Percentiles rank a stretch among this genome's conserved stretches.
Conservation (phyloP, 2,113 vertebrate species). For the Dunckerocampus dactyliophorus region DNA sequence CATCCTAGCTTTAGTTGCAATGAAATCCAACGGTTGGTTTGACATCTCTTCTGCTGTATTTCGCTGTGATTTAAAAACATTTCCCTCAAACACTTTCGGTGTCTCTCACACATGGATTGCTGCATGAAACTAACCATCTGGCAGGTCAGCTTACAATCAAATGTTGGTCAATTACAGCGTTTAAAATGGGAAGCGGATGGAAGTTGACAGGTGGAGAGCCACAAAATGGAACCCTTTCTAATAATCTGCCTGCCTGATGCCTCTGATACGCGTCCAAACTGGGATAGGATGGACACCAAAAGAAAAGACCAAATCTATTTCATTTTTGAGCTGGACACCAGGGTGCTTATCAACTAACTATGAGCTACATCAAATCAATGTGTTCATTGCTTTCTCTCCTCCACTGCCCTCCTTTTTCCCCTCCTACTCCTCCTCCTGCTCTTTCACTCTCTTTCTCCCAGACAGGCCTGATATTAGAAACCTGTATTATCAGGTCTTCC, state of each 20-base stretch:
- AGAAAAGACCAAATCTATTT: constrained; percentile 54
- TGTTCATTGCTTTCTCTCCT: constrained; percentile 54
- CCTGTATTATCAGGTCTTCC: constrained; percentile 72
- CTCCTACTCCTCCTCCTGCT: not conserved
- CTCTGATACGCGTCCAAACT: constrained; percentile 56
- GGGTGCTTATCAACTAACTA: constrained; percentile 68
- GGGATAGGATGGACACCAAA: constrained; percentile 48
- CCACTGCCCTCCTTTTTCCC: constrained; percentile 5
- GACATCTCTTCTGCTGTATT: no score
- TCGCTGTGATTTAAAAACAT: no score
- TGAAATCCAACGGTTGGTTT: no score
- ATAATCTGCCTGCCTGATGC: constrained; percentile 39
- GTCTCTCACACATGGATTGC: not conserved
- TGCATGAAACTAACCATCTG: not conserved
- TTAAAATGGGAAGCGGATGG: constrained; percentile 37
- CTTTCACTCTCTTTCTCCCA: constrained; percentile 43
- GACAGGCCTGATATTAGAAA: constrained; percentile 74
- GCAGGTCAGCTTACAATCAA: not conserved
- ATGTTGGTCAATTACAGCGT: constrained; percentile 27
- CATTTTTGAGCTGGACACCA: constrained; percentile 56
- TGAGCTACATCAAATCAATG: constrained; percentile 71
- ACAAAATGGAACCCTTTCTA: constrained; percentile 51
- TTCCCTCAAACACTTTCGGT: not conserved
- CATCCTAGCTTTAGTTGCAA: no score
- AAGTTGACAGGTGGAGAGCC: constrained; percentile 58